Conservation (phyloP, 92 coral and sea anemone species). For the Siderastrea radians region DNA sequence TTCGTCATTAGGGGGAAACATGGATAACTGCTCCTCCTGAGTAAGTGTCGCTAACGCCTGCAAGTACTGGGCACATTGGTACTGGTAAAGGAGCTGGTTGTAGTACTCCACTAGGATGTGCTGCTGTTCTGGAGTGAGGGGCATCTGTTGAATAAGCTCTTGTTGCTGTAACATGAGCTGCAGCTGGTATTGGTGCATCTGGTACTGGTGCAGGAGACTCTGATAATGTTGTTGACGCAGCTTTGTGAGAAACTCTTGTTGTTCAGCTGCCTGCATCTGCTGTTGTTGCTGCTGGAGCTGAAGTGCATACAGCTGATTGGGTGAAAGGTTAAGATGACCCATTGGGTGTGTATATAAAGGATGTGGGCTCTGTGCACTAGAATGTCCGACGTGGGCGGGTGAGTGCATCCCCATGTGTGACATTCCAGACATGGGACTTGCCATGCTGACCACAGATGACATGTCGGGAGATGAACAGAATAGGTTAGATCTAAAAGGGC, state of each 20-base stretch:
- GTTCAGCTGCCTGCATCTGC: constrained; percentile 56
- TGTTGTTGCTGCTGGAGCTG: constrained; percentile 83
- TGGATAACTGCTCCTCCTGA: constrained; percentile 43
- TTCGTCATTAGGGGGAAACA: constrained; percentile 37
- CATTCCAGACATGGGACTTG: constrained; percentile 43
- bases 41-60: constrained; percentile 55
- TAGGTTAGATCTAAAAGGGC: constrained; percentile 48
- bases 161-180: constrained; percentile 70
- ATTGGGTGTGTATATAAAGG: constrained; percentile 27
- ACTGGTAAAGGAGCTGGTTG: constrained; percentile 67
- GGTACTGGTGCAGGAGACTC: constrained; percentile 57
- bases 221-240: constrained; percentile 66
- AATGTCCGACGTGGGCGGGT: constrained; percentile 28
- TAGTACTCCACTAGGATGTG: constrained; percentile 51
- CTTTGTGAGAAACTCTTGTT: constrained; percentile 50
- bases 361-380: constrained; percentile 41
- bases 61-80: constrained; percentile 62
- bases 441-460: constrained; percentile 31
- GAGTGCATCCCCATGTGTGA: constrained; percentile 44
- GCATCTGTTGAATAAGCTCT: constrained; percentile 59
- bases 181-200: constrained; percentile 68
- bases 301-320: constrained; percentile 71
- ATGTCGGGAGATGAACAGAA: constrained; percentile 47
- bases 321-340: constrained; percentile 45
- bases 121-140: constrained; percentile 66